Evolutionary conservation across 1,140 invertebrate genomes (phyloP), one percentile per base, ranked within the genome.

Genomic region (Copidosoma floridanum): DNA sequence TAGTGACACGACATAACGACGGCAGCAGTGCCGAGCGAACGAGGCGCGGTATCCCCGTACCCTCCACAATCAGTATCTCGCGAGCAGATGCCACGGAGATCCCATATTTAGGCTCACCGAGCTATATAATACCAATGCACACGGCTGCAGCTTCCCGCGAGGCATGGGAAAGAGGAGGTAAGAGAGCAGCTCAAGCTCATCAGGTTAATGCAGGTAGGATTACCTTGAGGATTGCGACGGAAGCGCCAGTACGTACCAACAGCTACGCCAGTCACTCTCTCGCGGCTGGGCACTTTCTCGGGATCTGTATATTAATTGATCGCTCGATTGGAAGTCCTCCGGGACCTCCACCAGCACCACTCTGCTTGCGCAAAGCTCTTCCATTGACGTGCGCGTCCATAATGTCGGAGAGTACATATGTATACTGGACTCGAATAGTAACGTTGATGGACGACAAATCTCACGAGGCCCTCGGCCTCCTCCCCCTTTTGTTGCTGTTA

Each of bases 191-290:
- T 67, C 66, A 71, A 75, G 71, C 76, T 80, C 76, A 80, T 78
- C 76, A 78, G 76, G 72, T 70, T 78, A 78, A 80, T 80, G 78
- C 76, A 77, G 70, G 75, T 78, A 74, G 75, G 74, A 78, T 76
- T 76, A 74, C 73, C 69, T 71, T 65, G 70, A 74, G 69, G 69
- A 71, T 71, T 65, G 68, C 67, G 68, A 74, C 68, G 65, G 65
- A 51, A 70, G 62, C 63, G 69, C n/a, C n/a, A n/a, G n/a, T n/a
- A n/a, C n/a, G n/a, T n/a, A n/a, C n/a, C n/a, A n/a, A n/a, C n/a
- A 65, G 44, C 66, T 63, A 60, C 65, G 64, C 47, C 58, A 66
- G 63, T 68, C 65, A 71, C 64, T 65, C 65, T 68, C 69, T 61
- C 67, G 53, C 66, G 68, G 69, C 71, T 69, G 67, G 71, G 70